Base-by-base conservation (phyloP, 2,888 invertebrate genomes). In the Calameuta pallipes region DNA sequence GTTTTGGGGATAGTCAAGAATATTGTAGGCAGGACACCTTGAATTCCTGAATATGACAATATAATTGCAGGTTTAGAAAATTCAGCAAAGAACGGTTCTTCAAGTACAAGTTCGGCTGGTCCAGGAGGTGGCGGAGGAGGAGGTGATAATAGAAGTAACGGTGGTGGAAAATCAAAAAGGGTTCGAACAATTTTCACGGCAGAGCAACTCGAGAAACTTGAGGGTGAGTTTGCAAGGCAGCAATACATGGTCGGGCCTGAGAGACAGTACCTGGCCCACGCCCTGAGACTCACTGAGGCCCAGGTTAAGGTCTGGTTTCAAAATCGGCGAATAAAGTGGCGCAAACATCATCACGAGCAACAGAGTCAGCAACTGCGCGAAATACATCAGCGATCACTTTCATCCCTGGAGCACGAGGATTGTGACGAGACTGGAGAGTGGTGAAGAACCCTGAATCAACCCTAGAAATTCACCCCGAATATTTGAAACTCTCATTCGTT, bases 211-310 rank as follows among this genome's bases (percentile, higher is more conserved):
- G 98, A 99, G 91, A 93, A 98, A 84, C 93, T 99, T 77, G 98
- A 99, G 90, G 96, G 97, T 0, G 98, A 98, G 92, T 99, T 99
- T 88, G 98, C 98, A 86, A 92, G 98, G 69, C 98, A 98, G 88
- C 98, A 99, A 92, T 99, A 99, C 92, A 98, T 99, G 98, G 98
- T 99, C 15, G 98, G 98, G 0, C 98, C 98, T 0, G 98, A 98
- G 92, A 93, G 98, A 80, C 94, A 98, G 4, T 98, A 98, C 92
- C 93, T 99, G 78, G 99, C 99, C 0, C 96, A 97, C 82, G 96
- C 97, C 0, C 92, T 98, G 75, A 96, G 96, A 85, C 93, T 98
- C 69, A 97, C 97, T 0, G 98, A 98, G 90, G 97, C 97, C 6
- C 97, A 98, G 94, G 97, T 97, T 84, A 92, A 91, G 80, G 89